These are phyloP conservation scores for Cariama cristata DNA, from an alignment of 2,113 vertebrate genomes.

Conservation along the genomic window DNA sequence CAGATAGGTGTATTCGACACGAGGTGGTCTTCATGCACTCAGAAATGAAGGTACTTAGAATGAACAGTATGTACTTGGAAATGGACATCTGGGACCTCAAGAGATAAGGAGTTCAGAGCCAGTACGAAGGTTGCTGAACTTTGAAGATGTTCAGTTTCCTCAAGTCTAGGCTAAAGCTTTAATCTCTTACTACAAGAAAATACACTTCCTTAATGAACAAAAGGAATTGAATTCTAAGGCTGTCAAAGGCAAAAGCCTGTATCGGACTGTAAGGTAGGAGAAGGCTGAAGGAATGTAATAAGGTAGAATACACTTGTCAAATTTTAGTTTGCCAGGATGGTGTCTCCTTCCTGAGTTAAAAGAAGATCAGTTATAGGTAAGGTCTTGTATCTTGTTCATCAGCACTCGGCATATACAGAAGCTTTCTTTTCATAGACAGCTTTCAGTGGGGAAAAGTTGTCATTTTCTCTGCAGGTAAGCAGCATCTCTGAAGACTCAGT, in stretches of 20 bases:
- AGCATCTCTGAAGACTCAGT: neutral
- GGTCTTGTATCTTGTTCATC: neutral
- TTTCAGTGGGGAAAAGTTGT: neutral
- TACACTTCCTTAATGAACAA: neutral
- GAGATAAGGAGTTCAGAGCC: neutral
- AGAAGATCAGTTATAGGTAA: neutral
- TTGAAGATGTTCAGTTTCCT: neutral
- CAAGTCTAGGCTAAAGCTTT: neutral
- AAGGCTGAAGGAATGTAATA: neutral
- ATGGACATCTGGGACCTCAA: neutral
- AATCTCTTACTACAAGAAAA: neutral
- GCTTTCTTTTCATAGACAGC: neutral
- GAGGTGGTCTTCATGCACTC: neutral
- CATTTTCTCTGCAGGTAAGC: neutral
- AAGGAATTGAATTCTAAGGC: neutral
- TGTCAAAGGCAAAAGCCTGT: neutral
- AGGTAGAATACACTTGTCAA: neutral
- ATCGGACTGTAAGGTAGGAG: neutral
- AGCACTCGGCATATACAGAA: neutral
- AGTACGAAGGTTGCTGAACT: neutral
- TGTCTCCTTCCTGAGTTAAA: neutral
- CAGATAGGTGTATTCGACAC: fast-evolving
- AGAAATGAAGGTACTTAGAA: neutral
- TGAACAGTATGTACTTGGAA: neutral
- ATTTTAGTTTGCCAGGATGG: neutral